A percentile compares a stretch with the other conserved stretches of the same genome.
phyloP scores from a whole-genome alignment of 2,797 vertebrate species.

The Podarcis lilfordi region DNA sequence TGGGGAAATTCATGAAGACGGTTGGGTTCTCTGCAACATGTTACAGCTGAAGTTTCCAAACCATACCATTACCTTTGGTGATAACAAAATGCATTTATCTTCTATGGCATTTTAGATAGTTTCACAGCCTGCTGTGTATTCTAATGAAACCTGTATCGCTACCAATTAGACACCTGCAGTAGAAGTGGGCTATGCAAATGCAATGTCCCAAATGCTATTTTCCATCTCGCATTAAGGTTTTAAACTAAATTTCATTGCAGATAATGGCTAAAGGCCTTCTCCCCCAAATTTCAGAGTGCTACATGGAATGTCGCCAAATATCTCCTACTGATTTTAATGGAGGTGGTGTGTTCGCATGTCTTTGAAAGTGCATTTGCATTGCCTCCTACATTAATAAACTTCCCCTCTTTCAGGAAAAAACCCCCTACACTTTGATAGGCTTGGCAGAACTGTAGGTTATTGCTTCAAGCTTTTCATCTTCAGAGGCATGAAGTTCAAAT shows the following conservation, averaged over 20 bases:
- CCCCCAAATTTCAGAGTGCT: slow-evolving; percentile 41
- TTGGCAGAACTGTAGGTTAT: slow-evolving; percentile 53
- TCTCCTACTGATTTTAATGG: slow-evolving; percentile 49
- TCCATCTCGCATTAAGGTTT: slow-evolving; percentile 65
- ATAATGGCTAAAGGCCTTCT: slow-evolving; percentile 55
- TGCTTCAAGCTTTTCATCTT: slow-evolving; percentile 52
- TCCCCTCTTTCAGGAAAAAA: slow-evolving; percentile 1
- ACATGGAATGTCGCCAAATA: slow-evolving; percentile 33
- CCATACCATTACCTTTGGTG: slow-evolving; percentile 45
- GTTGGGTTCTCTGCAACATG: not conserved
- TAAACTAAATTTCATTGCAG: slow-evolving; percentile 60
- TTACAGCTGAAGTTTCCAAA: slow-evolving; percentile 25
- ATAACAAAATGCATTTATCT: slow-evolving; percentile 57
- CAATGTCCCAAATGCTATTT: slow-evolving; percentile 52
- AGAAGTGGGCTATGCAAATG: slow-evolving; percentile 62
- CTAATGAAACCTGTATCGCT: slow-evolving; percentile 65
- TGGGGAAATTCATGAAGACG: slow-evolving; percentile 2
- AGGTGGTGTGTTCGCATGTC: slow-evolving; percentile 22
- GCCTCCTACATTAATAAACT: slow-evolving; percentile 20
- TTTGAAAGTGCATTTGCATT: slow-evolving; percentile 48
- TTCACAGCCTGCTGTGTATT: slow-evolving; percentile 58
- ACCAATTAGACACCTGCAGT: slow-evolving; percentile 69
- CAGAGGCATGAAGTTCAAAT: slow-evolving; percentile 67
- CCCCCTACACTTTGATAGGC: slow-evolving; percentile 7
- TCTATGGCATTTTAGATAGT: slow-evolving; percentile 52